Evolutionary conservation across 2,113 vertebrate genomes (phyloP).

Genomic region (Dolichotis patagonum): DNA sequence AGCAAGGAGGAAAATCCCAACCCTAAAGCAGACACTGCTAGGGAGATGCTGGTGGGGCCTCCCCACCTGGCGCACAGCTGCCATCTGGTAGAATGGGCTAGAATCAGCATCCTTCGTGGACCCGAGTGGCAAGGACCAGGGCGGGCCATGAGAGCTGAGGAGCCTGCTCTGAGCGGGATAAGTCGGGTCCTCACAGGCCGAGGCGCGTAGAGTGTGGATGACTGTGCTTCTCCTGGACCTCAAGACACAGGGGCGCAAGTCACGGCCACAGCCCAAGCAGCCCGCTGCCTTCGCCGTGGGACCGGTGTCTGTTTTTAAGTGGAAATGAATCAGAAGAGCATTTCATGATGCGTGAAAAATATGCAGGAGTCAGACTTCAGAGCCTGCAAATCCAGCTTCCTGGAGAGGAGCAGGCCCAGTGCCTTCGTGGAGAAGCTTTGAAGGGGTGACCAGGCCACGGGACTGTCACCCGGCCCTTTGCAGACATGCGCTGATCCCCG

Average conservation of each 20-base stretch:
- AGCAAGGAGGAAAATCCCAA: neutral
- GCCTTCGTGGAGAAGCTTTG: neutral
- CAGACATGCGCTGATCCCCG: neutral
- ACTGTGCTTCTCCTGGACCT: neutral
- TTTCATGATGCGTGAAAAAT: neutral
- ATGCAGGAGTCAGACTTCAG: neutral
- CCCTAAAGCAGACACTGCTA: neutral
- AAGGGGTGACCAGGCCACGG: neutral
- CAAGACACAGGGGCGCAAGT: neutral
- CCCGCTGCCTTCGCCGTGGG: neutral
- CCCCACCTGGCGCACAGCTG: fast-evolving
- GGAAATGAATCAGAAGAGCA: neutral
- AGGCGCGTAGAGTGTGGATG: fast-evolving
- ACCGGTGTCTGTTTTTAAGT: neutral
- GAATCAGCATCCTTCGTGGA: neutral
- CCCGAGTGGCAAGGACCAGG: neutral
- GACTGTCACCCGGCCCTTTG: neutral
- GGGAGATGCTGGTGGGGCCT: fast-evolving
- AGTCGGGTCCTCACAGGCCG: neutral
- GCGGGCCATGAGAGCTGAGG: neutral
- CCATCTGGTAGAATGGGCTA: fast-evolving
- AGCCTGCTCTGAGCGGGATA: no score
- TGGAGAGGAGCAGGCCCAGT: neutral
- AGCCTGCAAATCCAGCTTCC: neutral
- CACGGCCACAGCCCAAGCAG: fast-evolving